Evolutionary conservation across 2,888 invertebrate species (phyloP).

Genomic region (Agrochola lychnidis): DNA sequence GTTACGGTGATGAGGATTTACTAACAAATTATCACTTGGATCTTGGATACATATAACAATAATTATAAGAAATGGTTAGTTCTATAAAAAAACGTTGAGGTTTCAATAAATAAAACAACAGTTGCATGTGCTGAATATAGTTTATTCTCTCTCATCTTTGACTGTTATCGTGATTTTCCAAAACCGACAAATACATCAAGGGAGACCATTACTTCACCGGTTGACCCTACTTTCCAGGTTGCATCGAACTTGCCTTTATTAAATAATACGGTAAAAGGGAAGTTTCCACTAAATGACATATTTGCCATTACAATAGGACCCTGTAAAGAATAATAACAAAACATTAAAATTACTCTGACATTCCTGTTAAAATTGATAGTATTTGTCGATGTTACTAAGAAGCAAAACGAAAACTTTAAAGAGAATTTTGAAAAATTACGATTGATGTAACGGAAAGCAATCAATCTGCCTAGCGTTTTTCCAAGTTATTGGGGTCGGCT

Average conservation of each 20-base stretch:
- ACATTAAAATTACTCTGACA: background rate
- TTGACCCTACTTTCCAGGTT: slow-evolving; percentile 15
- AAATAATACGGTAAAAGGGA: slow-evolving; percentile 39
- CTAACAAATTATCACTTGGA: background rate
- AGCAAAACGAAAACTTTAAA: background rate
- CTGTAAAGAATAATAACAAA: slow-evolving; percentile 15
- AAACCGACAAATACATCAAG: slow-evolving; percentile 21
- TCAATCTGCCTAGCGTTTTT: too few relatives aligned
- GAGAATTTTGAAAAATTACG: background rate
- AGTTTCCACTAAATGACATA: slow-evolving; percentile 35
- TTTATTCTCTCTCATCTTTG: background rate
- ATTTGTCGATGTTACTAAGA: background rate
- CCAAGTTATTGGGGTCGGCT: too few relatives aligned
- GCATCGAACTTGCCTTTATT: slow-evolving; percentile 38
- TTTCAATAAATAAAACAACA: slow-evolving; percentile 1
- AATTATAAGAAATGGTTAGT: background rate
- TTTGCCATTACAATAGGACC: slow-evolving; percentile 20
- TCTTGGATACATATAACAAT: too few relatives aligned
- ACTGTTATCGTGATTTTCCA: background rate
- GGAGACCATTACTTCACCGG: slow-evolving; percentile 14
- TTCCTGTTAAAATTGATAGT: background rate
- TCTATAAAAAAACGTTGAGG: background rate
- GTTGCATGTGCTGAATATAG: background rate
- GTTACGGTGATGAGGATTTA: background rate
- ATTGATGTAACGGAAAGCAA: background rate